A percentile compares a stretch with the other conserved stretches of the same genome.
Evolutionary conservation across 1,140 invertebrate species (phyloP).

Genomic region (Drosophila eugracilis): DNA sequence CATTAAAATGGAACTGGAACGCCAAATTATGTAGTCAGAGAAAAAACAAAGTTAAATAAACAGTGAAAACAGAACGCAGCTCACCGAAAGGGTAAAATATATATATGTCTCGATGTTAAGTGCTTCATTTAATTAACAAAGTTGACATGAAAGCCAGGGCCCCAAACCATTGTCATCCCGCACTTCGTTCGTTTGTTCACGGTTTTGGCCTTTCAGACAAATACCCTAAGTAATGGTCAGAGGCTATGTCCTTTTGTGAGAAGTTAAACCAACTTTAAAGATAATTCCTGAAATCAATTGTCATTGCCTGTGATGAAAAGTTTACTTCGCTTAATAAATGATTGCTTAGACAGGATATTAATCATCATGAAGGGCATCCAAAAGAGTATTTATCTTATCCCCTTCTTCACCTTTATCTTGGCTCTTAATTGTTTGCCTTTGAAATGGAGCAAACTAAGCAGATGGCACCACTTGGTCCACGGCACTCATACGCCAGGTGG

Average conservation of each 20-base stretch:
- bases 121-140: constrained; percentile 83
- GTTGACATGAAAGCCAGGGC: constrained; percentile 72
- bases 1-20: constrained; percentile 66
- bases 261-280: not conserved
- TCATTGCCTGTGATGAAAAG: not conserved
- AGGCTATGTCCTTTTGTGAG: not conserved
- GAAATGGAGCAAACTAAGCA: constrained; percentile 18
- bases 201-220: constrained; percentile 5
- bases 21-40: constrained; percentile 57
- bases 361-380: constrained; percentile 14
- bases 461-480: constrained; percentile 20
- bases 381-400: not conserved
- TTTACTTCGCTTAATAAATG: not conserved
- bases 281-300: not conserved
- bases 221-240: constrained; percentile 19
- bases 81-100: constrained; percentile 52
- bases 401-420: not conserved
- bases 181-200: constrained; percentile 34
- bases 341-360: not conserved
- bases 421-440: constrained; percentile 33
- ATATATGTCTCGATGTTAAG: constrained; percentile 79
- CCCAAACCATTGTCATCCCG: constrained; percentile 32
- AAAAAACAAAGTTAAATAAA: constrained; percentile 17
- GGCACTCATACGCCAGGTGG: constrained; percentile 67
- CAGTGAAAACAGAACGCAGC: constrained; percentile 17